Evolutionary conservation across 2,797 vertebrate species (phyloP).

Genomic region (Meriones psammophilus): DNA sequence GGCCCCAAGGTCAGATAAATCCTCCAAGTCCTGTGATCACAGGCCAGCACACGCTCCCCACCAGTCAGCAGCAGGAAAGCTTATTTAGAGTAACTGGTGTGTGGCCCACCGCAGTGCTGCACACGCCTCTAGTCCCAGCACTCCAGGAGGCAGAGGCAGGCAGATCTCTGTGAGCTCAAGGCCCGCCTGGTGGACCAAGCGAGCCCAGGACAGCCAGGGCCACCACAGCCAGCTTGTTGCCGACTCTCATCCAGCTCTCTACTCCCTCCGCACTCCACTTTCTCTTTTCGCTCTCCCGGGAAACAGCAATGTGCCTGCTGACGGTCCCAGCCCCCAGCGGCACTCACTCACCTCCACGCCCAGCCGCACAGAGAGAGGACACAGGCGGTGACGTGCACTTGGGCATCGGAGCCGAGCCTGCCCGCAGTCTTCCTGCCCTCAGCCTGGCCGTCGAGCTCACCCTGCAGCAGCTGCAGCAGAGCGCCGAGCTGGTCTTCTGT

Average conservation of each 20-base stretch:
- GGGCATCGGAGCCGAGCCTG: constrained; percentile 87
- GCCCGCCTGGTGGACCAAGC: no score
- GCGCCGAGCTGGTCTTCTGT: constrained; percentile 93
- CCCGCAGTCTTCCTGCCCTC: constrained; percentile 82
- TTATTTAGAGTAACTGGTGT: constrained; percentile 5
- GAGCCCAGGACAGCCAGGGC: no score
- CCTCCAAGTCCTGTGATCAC: not conserved
- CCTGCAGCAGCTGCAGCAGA: constrained; percentile 93
- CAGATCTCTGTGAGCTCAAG: no score
- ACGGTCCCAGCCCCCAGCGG: not conserved
- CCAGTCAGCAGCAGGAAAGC: not conserved
- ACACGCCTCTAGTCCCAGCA: no score
- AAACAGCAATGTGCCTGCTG: not conserved
- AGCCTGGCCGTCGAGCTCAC: constrained; percentile 90
- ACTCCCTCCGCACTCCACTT: not conserved
- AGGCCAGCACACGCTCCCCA: not conserved
- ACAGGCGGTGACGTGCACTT: constrained; percentile 94
- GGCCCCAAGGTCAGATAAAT: not conserved
- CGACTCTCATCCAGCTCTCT: not conserved
- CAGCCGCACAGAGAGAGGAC: constrained; percentile 95
- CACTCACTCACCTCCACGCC: constrained; percentile 91
- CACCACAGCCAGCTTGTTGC: not conserved
- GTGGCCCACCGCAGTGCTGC: not conserved
- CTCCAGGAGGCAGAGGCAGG: no score
- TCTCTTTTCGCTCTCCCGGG: not conserved